Conservation (phyloP, 2,888 invertebrate species). For the Microdon myrmicae region DNA sequence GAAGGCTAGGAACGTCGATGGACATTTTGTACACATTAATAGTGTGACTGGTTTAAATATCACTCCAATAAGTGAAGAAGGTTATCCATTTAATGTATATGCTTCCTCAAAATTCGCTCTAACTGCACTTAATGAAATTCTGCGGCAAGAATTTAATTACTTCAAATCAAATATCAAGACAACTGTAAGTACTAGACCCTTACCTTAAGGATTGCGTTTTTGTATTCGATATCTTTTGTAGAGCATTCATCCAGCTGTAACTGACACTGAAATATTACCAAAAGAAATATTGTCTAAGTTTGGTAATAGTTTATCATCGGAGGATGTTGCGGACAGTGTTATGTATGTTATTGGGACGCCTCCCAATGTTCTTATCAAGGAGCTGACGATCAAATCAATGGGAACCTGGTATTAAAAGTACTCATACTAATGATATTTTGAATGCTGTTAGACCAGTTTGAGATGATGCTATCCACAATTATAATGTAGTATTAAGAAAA, state of each 20-base stretch:
- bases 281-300: constrained; percentile 33
- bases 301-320: constrained; percentile 52
- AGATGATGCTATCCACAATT: too few relatives aligned
- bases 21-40: constrained; percentile 61
- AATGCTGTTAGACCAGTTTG: too few relatives aligned
- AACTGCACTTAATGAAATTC: too few relatives aligned
- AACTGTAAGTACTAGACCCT: not conserved
- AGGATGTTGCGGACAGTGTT: constrained; percentile 59
- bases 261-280: constrained; percentile 57
- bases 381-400: constrained; percentile 27
- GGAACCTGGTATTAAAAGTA: too few relatives aligned
- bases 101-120: too few relatives aligned
- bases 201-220: not conserved
- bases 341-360: constrained; percentile 60
- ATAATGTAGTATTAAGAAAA: too few relatives aligned
- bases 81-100: too few relatives aligned
- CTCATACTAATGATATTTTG: too few relatives aligned
- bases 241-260: constrained; percentile 61
- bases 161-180: too few relatives aligned
- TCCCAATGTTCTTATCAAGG: constrained; percentile 55
- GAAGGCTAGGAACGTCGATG: constrained; percentile 62
- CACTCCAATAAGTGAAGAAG: too few relatives aligned
- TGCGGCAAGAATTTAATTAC: too few relatives aligned
- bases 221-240: constrained; percentile 24
- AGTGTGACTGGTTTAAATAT: too few relatives aligned